These are phyloP conservation scores for Coluber constrictor DNA, from an alignment of 2,797 vertebrate species.

Conservation along the genomic window DNA sequence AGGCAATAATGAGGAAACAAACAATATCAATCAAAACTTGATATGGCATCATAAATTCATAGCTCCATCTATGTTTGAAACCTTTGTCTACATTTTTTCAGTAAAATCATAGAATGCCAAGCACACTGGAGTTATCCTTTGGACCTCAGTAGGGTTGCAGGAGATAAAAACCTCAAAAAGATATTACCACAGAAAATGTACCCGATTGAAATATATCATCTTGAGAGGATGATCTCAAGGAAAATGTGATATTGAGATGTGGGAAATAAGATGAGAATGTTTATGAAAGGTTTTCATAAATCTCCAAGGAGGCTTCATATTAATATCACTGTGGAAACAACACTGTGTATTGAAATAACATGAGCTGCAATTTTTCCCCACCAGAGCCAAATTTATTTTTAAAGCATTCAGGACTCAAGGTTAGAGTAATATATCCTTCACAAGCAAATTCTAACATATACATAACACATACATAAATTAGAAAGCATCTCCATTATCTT, in stretches of 20 bases:
- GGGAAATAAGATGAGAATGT: background rate
- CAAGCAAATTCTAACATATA: background rate
- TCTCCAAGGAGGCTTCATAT: conserved; percentile 1
- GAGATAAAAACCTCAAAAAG: background rate
- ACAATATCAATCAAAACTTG: background rate
- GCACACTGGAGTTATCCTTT: background rate
- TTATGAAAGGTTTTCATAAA: conserved; percentile 25
- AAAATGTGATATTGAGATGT: background rate
- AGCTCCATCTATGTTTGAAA: background rate
- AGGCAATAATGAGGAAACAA: background rate
- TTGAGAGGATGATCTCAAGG: background rate
- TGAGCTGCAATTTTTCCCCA: background rate
- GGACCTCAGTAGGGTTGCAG: background rate
- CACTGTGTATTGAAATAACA: background rate
- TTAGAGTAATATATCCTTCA: background rate
- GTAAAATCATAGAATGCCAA: background rate
- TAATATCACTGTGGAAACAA: background rate
- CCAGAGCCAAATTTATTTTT: background rate
- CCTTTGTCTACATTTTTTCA: background rate
- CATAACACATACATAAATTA: background rate
- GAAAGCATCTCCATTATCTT: conserved; percentile 15
- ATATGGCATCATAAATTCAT: too few relatives aligned
- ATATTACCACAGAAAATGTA: background rate
- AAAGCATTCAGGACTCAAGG: conserved; percentile 5
- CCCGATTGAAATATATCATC: background rate